Percentiles rank a stretch among this genome's conserved stretches.
Conservation (phyloP, 2,888 invertebrate species). For the Clunio marinus region DNA sequence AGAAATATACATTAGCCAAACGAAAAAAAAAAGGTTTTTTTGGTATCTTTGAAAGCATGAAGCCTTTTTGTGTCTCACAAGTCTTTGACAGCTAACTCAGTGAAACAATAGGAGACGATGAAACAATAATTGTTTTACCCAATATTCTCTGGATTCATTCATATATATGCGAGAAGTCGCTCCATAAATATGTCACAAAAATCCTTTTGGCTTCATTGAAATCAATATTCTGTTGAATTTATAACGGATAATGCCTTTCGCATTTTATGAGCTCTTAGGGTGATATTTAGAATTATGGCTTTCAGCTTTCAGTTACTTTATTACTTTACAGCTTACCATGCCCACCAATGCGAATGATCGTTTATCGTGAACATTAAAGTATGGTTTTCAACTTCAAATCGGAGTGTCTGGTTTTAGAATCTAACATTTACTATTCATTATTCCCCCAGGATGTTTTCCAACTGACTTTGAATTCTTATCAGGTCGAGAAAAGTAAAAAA, state of each 20-base stretch:
- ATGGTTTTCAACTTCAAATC: no score
- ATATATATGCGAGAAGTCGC: background rate
- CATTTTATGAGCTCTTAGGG: slow-evolving; percentile 30
- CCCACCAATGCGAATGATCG: no score
- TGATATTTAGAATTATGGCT: slow-evolving; percentile 23
- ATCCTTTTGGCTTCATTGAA: slow-evolving; percentile 19
- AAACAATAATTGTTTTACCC: slow-evolving; percentile 33
- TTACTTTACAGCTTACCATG: no score
- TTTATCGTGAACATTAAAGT: no score
- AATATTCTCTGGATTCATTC: no score
- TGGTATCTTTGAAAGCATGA: no score
- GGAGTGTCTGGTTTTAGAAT: no score
- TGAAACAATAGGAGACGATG: background rate
- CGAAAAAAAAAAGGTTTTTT: background rate
- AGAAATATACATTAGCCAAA: background rate
- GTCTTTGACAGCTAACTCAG: no score
- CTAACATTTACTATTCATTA: background rate
- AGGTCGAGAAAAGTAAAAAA: background rate
- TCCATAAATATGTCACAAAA: slow-evolving; percentile 29
- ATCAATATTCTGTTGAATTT: slow-evolving; percentile 22
- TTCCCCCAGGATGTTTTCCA: background rate
- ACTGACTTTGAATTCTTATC: background rate
- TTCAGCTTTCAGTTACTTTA: background rate
- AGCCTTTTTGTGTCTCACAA: no score
- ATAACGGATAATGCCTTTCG: slow-evolving; percentile 22